Conservation (phyloP, 2,797 vertebrate genomes). For the Ctenopoma kingsleyae region DNA sequence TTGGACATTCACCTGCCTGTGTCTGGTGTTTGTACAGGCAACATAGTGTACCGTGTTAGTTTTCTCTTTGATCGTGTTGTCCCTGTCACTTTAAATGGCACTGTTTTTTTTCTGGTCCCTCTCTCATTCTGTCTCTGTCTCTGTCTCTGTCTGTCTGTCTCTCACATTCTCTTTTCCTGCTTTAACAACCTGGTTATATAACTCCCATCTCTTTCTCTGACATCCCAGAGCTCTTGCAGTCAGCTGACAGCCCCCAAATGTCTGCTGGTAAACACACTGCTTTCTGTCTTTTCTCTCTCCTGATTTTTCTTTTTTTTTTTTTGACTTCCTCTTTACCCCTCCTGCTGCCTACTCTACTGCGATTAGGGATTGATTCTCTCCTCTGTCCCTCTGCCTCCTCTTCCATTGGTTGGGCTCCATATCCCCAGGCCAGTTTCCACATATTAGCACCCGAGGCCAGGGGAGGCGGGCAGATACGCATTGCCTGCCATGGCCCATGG, state of each 20-base stretch:
- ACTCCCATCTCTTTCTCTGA: slow-evolving; percentile 77
- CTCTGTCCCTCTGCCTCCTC: slow-evolving; percentile 79
- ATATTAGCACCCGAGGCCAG: slow-evolving; percentile 88
- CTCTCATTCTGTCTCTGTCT: slow-evolving; percentile 49
- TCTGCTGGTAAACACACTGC: slow-evolving; percentile 81
- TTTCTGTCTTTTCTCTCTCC: slow-evolving; percentile 69
- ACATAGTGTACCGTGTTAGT: slow-evolving; percentile 43
- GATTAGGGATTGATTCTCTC: slow-evolving; percentile 86
- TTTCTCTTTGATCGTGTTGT: slow-evolving; percentile 68
- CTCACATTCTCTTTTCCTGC: slow-evolving; percentile 52
- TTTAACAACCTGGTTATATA: slow-evolving; percentile 83
- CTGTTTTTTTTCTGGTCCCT: slow-evolving; percentile 40
- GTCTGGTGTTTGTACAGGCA: slow-evolving; percentile 36
- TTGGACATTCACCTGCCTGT: slow-evolving; percentile 52
- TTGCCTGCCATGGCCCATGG: slow-evolving; percentile 85
- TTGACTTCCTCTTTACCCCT: slow-evolving; percentile 57
- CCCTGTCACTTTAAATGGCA: slow-evolving; percentile 74
- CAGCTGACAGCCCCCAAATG: slow-evolving; percentile 82
- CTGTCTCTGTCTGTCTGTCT: slow-evolving; percentile 52
- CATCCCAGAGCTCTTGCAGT: slow-evolving; percentile 79
- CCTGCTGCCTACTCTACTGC: slow-evolving; percentile 71
- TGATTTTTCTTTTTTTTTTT: slow-evolving; percentile 33
- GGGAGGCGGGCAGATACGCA: slow-evolving; percentile 85
- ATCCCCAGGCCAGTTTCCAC: slow-evolving; percentile 85
- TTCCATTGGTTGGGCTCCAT: slow-evolving; percentile 82